Evolutionary conservation across 2,113 vertebrate genomes (phyloP).

Genomic region (Pitta sordida): DNA sequence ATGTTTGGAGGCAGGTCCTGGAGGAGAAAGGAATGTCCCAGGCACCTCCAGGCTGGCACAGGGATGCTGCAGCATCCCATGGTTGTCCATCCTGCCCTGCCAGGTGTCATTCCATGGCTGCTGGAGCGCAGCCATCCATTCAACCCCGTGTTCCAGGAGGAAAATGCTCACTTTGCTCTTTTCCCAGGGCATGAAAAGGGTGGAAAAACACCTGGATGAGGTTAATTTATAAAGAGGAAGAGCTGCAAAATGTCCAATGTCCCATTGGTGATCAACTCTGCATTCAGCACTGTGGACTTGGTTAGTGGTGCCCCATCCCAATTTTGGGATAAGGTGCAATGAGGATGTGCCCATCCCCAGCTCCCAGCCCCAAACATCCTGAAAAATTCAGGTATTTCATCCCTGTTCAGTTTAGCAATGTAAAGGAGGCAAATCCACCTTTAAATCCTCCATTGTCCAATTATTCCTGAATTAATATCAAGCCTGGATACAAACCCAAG

Average conservation of each 20-base stretch:
- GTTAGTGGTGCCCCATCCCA: background rate
- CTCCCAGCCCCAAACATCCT: background rate
- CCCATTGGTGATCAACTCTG: fast-evolving
- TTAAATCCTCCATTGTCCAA: slow-evolving; percentile 22
- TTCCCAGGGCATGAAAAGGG: background rate
- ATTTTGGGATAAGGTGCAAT: background rate
- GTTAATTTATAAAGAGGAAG: background rate
- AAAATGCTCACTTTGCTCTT: background rate
- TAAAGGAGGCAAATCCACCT: background rate
- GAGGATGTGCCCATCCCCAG: background rate
- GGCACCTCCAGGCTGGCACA: background rate
- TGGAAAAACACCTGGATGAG: background rate
- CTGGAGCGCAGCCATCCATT: background rate
- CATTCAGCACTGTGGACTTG: background rate
- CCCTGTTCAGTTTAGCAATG: background rate
- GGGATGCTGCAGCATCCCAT: background rate
- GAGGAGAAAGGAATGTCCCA: background rate
- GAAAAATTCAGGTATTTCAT: background rate
- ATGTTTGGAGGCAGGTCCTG: fast-evolving
- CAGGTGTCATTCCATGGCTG: no score
- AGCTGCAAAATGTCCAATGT: background rate
- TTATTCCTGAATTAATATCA: slow-evolving; percentile 56
- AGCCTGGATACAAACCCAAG: slow-evolving; percentile 20
- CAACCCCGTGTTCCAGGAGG: background rate
- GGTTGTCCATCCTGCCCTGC: no score